Percentiles rank a stretch among this genome's conserved stretches.
Evolutionary conservation across 2,113 vertebrate species (phyloP).

Genomic region (Podarcis cretensis): DNA sequence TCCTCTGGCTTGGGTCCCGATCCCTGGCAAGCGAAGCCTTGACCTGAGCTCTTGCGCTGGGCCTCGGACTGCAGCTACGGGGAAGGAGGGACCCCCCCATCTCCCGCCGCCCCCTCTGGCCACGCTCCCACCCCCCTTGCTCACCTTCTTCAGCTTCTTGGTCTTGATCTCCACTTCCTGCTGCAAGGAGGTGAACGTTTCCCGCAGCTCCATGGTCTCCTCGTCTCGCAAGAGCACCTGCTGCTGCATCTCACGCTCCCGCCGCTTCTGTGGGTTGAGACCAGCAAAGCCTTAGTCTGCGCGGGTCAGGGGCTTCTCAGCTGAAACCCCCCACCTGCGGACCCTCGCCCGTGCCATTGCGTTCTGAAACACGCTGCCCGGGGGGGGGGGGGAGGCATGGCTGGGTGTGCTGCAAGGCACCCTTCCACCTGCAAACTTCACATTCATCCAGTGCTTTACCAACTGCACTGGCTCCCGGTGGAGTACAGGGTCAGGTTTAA

Average conservation of each 20-base stretch:
- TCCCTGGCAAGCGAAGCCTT: background rate
- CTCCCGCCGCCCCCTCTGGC: background rate
- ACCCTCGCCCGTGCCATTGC: too few relatives aligned
- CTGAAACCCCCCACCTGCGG: too few relatives aligned
- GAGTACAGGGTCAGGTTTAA: too few relatives aligned
- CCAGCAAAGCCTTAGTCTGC: fast-evolving
- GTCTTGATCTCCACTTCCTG: conserved; percentile 98
- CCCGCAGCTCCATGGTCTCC: conserved; percentile 92
- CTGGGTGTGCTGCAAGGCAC: too few relatives aligned
- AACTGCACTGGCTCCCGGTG: too few relatives aligned
- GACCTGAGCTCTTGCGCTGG: background rate
- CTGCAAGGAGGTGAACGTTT: conserved; percentile 92
- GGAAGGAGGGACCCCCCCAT: background rate
- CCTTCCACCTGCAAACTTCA: too few relatives aligned
- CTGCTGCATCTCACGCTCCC: conserved; percentile 93
- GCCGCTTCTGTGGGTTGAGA: conserved; percentile 80
- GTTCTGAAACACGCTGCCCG: too few relatives aligned
- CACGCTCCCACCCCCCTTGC: background rate
- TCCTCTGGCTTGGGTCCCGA: background rate
- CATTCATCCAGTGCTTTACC: too few relatives aligned
- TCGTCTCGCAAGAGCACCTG: conserved; percentile 91
- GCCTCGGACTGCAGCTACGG: background rate
- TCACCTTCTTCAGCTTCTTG: conserved; percentile 96
- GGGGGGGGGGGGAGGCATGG: too few relatives aligned
- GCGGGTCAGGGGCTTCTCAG: too few relatives aligned